Conservation (phyloP, 1,140 invertebrate genomes). For the Drosophila auraria region DNA sequence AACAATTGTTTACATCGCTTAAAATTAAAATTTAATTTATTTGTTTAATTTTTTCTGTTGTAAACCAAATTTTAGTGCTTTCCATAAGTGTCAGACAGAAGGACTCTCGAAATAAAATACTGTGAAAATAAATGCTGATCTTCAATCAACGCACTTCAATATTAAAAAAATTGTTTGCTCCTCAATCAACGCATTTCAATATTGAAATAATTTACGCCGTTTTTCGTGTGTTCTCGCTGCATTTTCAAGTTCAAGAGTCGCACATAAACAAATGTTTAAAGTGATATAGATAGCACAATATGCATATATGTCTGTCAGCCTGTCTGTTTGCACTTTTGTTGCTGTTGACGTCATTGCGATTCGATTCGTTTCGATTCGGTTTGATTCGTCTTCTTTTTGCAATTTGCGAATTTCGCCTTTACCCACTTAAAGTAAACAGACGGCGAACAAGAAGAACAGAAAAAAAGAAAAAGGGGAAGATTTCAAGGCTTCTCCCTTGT, state of each 20-base stretch:
- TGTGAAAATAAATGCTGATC: slow-evolving; percentile 7
- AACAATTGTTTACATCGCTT: background rate
- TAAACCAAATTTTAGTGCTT: background rate
- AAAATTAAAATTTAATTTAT: background rate
- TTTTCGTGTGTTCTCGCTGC: slow-evolving; percentile 11
- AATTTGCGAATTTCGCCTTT: slow-evolving; percentile 45
- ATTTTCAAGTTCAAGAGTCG: slow-evolving; percentile 48
- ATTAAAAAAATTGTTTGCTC: slow-evolving; percentile 1
- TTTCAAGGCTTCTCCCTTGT: slow-evolving; percentile 29
- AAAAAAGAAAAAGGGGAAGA: background rate
- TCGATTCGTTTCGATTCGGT: slow-evolving; percentile 31
- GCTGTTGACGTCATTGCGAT: slow-evolving; percentile 42
- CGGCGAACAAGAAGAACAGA: background rate
- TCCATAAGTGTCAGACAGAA: background rate
- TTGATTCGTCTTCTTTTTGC: slow-evolving; percentile 28
- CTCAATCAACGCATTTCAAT: slow-evolving; percentile 33
- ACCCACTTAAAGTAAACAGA: slow-evolving; percentile 51
- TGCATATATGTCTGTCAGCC: slow-evolving; percentile 26
- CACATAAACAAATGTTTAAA: slow-evolving; percentile 47
- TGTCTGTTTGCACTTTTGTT: slow-evolving; percentile 23
- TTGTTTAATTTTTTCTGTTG: background rate
- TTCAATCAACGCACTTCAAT: slow-evolving; percentile 34
- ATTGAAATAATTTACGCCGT: background rate
- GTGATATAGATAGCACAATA: slow-evolving; percentile 48
- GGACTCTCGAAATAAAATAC: slow-evolving; percentile 4